Evolutionary conservation across 2,797 vertebrate species (phyloP).

Genomic region (Sebastes umbrosus): DNA sequence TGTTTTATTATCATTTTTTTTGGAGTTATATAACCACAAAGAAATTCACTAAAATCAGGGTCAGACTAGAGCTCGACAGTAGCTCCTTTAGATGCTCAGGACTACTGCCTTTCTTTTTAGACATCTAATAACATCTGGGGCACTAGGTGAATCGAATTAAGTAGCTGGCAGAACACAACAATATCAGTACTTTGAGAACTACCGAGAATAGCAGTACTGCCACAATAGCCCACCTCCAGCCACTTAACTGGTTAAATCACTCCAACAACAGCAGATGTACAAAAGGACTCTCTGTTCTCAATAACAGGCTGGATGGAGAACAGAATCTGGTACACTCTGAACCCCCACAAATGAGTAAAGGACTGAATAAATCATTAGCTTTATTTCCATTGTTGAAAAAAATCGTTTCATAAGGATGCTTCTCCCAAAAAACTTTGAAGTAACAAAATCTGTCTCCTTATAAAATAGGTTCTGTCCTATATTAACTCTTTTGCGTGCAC

Average conservation of each 20-base stretch:
- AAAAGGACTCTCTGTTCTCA: slow-evolving; percentile 62
- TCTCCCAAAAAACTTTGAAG: background rate
- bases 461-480: background rate
- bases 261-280: slow-evolving; percentile 61
- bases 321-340: slow-evolving; percentile 47
- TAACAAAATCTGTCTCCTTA: background rate
- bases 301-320: slow-evolving; percentile 44
- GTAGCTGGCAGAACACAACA: background rate
- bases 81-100: background rate
- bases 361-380: background rate
- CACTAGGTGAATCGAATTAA: background rate
- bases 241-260: slow-evolving; percentile 57
- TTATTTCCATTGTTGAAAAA: background rate
- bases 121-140: background rate
- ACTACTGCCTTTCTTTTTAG: background rate
- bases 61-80: background rate
- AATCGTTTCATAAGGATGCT: background rate
- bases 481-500: background rate
- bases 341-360: slow-evolving; percentile 17
- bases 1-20: background rate
- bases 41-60: background rate
- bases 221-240: slow-evolving; percentile 27
- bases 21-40: background rate
- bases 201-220: slow-evolving; percentile 13
- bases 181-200: slow-evolving; percentile 11